Evolutionary conservation across 2,888 invertebrate genomes (phyloP), one percentile per base, ranked within the genome.

Genomic region (Malthinus seriepunctatus): DNA sequence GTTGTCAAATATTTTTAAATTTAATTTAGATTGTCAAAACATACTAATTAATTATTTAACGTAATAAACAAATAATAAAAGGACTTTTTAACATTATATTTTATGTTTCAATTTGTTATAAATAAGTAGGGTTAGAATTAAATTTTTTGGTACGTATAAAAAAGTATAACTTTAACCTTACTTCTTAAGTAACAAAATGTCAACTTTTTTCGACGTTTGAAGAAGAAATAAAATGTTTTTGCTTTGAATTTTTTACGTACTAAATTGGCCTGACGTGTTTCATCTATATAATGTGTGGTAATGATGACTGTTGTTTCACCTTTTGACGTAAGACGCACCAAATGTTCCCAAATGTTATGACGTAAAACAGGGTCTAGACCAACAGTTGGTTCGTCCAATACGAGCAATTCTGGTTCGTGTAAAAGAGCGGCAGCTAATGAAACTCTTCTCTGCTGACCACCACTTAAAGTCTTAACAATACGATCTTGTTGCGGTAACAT

Each of bases 361-460:
- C 93, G 81, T 8, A 96, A 79, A 33, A 95, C 85, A 1, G 95
- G 95, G 79, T 96, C 95, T 1, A 96, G 91, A 33, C 95, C 96
- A 10, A 95, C 95, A 0, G 95, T 96, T 0, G 95, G 95, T 73
- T 96, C 96, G 72, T 96, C 96, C 56, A 96, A 80, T 70, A 96
- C 95, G 59, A 96, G 79, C 32, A 96, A 81, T 73, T 95, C 93
- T 0, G 96, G 95, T 62, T 93, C 90, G 65, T 95, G 93, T 38
- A 96, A 82, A 32, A 96, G 80, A 0, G 95, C 93, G 0, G 93
- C 91, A 0, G 95, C 93, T 67, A 96, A 84, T 0, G 95, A 95
- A 2, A 95, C 91, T 63, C 96, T 83, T 52, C 96, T 81, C 76
- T 91, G 90, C 75, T 96, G 95, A 9, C 96, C 96, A 39, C 95